Base-by-base conservation (phyloP, 2,113 vertebrate genomes). In the Myxocyprinus asiaticus region DNA sequence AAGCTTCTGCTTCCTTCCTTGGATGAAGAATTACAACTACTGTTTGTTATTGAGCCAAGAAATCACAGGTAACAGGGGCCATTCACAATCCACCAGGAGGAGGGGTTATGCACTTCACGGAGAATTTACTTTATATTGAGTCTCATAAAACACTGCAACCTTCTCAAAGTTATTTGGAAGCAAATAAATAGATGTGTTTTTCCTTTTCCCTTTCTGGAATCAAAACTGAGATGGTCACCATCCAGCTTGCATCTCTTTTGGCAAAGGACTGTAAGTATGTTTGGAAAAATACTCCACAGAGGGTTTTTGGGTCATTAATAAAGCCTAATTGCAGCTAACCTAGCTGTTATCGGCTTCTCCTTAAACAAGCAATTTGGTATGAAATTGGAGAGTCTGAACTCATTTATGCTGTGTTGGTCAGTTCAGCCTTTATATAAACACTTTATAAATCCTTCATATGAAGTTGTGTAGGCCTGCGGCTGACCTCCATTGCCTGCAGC, bases 261-360 rank as follows among this genome's bases (percentile, higher is more conserved):
- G 88, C 86, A 82, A 62, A 48, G 50, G 15, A 9, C 8, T 5
- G n/a, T 50, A 56, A 74, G 78, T 74, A 76, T 50, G 50, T 47
- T 53, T 0, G 78, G 74, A 67, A 78, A 78, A 73, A 66, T 61
- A 66, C 66, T 80, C 76, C 66, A 17, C 45, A 42, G 50, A 76
- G 77, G 58, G 65, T 81, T 88, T 83, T 82, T 85, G 82, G 82
- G 78, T 88, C 88, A 87, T 90, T 91, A 89, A 90, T 93, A 88
- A 88, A 88, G 81, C 43, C 0, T 85, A 91, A 92, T 88, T 88
- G 82, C 87, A 87, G 83, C 84, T 82, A 89, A 82, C 85, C 62
- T 6, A 86, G 86, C 87, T 87, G 87, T 92, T 93, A 92, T 91
- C 90, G 81, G 83, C 86, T 85, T 85, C 80, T 85, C 68, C 83